Conservation (phyloP, 2,888 invertebrate species). For the Chymomyza fuscimana region DNA sequence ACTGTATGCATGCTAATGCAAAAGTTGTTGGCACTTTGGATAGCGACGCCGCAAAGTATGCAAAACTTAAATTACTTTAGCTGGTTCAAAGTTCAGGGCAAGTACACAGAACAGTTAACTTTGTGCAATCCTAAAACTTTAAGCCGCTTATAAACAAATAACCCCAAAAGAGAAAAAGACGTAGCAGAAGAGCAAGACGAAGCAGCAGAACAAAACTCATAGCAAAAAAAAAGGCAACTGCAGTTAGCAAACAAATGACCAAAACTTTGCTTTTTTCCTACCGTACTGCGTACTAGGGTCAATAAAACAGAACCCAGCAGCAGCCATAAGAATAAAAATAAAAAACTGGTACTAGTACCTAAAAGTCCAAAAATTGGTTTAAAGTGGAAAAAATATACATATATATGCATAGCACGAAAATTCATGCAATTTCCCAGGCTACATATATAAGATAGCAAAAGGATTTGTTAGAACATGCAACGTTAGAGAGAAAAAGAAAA, state of each 20-base stretch:
- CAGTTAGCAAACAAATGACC: conserved; percentile 12
- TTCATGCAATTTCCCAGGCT: conserved; percentile 26
- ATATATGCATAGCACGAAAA: conserved; percentile 35
- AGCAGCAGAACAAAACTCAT: not conserved
- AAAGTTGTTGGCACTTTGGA: not conserved
- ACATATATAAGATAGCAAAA: conserved; percentile 23
- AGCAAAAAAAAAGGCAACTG: conserved; percentile 20
- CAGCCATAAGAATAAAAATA: not conserved
- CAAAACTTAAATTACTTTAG: conserved; percentile 64
- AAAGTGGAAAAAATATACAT: conserved; percentile 12
- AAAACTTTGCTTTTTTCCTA: conserved; percentile 11
- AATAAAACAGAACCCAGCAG: conserved; percentile 40
- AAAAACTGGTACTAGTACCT: not conserved
- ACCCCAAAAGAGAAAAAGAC: conserved; percentile 20
- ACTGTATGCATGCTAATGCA: not conserved
- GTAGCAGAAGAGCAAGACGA: conserved; percentile 22
- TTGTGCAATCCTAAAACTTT: conserved; percentile 46
- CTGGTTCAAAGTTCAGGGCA: conserved; percentile 43
- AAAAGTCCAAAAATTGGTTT: conserved; percentile 11
- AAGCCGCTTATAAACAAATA: conserved; percentile 50
- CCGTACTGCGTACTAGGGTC: conserved; percentile 17
- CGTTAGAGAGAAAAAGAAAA: conserved; percentile 21
- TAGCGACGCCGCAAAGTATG: conserved; percentile 13
- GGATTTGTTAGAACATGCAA: conserved; percentile 37
- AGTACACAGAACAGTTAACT: conserved; percentile 49